A percentile compares a stretch with the other conserved stretches of the same genome.
Conservation (phyloP, 2,113 vertebrate genomes). For the Equus przewalskii region DNA sequence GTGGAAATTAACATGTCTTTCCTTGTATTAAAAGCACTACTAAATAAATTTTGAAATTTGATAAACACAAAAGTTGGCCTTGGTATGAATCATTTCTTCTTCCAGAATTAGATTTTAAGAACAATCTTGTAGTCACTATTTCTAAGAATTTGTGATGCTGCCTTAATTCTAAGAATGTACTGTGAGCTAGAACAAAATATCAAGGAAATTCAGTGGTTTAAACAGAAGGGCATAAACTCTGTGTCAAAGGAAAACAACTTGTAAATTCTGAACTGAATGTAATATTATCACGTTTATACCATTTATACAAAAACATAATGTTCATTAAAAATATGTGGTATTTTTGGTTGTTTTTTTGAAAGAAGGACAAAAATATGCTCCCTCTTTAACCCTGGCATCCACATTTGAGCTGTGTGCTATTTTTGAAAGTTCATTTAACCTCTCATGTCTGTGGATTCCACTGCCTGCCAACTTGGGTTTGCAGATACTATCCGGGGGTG, state of each 20-base stretch:
- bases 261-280: not conserved
- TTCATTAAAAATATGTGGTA: not conserved
- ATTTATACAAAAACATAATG: not conserved
- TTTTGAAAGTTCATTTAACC: not conserved
- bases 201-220: not conserved
- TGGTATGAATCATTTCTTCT: not conserved
- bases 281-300: not conserved
- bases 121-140: not conserved
- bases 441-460: not conserved
- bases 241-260: not conserved
- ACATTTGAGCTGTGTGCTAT: not conserved
- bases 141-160: not conserved
- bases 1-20: not conserved
- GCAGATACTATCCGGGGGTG: not conserved
- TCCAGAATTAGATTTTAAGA: not conserved
- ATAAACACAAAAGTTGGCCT: not conserved
- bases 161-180: not conserved
- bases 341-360: not conserved
- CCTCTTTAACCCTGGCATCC: not conserved
- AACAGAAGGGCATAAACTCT: not conserved
- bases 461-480: not conserved
- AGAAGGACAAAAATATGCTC: not conserved
- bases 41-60: not conserved
- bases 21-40: not conserved
- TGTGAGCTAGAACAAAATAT: not conserved